Conservation (phyloP, 2,797 vertebrate species). For the Salmo trutta region DNA sequence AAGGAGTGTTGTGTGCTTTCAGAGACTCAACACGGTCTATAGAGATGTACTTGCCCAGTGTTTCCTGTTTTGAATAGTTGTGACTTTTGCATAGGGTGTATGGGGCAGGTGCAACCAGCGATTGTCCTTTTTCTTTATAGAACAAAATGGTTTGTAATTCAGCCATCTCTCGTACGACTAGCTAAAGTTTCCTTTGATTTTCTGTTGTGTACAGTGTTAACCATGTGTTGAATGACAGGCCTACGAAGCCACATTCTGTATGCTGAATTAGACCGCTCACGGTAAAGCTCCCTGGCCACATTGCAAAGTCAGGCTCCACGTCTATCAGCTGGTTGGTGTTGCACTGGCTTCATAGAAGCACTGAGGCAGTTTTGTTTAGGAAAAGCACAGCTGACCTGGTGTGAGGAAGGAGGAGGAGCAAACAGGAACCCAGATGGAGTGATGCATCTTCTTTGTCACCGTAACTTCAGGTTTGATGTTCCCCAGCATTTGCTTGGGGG, state of each 20-base stretch:
- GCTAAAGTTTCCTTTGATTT: background rate
- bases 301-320: background rate
- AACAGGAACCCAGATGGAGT: background rate
- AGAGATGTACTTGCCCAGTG: background rate
- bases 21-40: slow-evolving; percentile 26
- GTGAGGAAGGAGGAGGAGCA: background rate
- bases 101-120: background rate
- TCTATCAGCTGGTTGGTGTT: background rate
- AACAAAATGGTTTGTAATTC: background rate
- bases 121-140: background rate
- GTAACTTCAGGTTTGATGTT: slow-evolving; percentile 28
- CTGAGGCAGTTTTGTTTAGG: background rate
- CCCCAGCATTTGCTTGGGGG: background rate
- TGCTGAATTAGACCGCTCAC: background rate
- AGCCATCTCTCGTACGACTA: background rate
- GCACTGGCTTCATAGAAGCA: slow-evolving; percentile 8
- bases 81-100: background rate
- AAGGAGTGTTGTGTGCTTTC: slow-evolving; percentile 64
- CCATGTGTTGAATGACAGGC: slow-evolving; percentile 4
- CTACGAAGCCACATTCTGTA: background rate
- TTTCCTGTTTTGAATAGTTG: background rate
- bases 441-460: background rate
- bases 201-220: background rate
- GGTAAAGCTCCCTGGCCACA: background rate
- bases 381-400: background rate